Evolutionary conservation across 1,140 invertebrate species (phyloP).

Genomic region (Reticulitermes speratus): DNA sequence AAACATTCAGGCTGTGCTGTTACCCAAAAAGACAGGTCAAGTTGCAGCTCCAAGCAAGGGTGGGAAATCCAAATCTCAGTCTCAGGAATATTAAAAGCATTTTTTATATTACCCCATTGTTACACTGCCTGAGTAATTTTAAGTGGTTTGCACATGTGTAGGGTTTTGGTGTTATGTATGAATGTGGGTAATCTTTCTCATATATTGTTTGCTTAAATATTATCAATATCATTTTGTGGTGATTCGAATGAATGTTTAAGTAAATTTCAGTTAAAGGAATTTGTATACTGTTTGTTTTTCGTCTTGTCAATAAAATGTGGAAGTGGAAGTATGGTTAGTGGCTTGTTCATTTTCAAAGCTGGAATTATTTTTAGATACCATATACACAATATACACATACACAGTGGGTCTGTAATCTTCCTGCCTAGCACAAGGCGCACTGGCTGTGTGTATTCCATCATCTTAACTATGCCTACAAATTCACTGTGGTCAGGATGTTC

Average conservation of each 20-base stretch:
- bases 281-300: background rate
- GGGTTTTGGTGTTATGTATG: background rate
- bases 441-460: too few species aligned
- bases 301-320: background rate
- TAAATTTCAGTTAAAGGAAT: background rate
- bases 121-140: background rate
- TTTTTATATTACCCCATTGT: background rate
- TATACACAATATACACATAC: too few species aligned
- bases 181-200: background rate
- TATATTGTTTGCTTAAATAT: background rate
- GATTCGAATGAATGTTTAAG: background rate
- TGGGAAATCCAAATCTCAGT: slow-evolving; percentile 24
- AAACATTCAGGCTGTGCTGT: slow-evolving; percentile 70
- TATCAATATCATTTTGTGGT: background rate
- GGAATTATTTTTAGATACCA: too few species aligned
- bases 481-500: too few species aligned
- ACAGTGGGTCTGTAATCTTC: too few species aligned
- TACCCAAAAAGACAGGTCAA: slow-evolving; percentile 54
- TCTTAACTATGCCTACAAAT: too few species aligned
- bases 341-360: too few species aligned
- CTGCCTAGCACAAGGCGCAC: too few species aligned
- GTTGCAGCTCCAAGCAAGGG: background rate
- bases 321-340: background rate
- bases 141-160: background rate
- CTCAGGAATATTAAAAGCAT: slow-evolving; percentile 24